These are phyloP conservation scores for Pantherophis guttatus DNA, from an alignment of 2,113 vertebrate species.

Conservation along the genomic window DNA sequence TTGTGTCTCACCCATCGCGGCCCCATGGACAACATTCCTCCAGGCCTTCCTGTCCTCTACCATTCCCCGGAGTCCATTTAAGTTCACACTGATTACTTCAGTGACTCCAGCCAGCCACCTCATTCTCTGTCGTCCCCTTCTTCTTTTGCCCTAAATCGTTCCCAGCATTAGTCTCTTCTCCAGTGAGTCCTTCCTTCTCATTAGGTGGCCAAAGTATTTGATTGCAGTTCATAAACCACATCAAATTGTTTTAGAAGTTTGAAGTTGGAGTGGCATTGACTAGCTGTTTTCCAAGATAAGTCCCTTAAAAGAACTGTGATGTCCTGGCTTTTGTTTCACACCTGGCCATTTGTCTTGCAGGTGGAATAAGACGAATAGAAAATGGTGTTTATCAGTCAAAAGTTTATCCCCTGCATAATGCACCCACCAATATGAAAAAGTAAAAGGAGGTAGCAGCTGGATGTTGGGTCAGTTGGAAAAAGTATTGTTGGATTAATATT, in stretches of 20 bases:
- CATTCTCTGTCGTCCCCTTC: no score
- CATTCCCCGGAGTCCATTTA: no score
- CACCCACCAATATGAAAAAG: not conserved
- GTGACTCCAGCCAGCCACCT: no score
- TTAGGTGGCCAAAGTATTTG: no score
- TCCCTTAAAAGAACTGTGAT: not conserved
- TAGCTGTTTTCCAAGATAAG: not conserved
- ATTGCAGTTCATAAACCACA: not conserved
- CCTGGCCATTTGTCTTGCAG: not conserved
- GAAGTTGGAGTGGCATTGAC: not conserved
- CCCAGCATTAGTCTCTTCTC: no score
- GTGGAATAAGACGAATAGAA: not conserved
- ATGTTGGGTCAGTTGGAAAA: not conserved
- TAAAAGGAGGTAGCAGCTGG: not conserved
- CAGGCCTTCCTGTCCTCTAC: no score
- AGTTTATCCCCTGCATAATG: not conserved
- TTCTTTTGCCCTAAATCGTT: no score
- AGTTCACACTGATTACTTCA: no score
- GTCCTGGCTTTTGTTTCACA: not conserved
- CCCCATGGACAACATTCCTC: no score
- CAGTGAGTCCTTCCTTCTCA: not conserved
- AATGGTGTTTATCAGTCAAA: not conserved
- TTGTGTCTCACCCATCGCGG: no score
- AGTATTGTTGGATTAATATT: not conserved
- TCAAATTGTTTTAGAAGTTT: not conserved